Evolutionary conservation across 2,888 invertebrate genomes (phyloP).

Genomic region (Drosophila austrosaltans): DNA sequence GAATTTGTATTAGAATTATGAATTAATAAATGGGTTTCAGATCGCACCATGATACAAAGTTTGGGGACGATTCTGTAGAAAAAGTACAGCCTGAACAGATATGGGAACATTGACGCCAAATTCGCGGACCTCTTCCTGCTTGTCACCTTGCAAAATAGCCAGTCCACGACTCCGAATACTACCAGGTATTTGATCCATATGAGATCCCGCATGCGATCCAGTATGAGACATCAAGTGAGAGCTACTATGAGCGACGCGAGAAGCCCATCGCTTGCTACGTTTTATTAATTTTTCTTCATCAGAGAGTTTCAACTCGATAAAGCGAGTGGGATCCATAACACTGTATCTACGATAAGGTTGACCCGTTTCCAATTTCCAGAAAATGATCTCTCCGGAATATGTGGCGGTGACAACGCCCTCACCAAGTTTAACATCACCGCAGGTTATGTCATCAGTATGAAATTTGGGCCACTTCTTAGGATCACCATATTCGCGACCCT

Average conservation of each 20-base stretch:
- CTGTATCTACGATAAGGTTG: slow-evolving; percentile 86
- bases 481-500: slow-evolving; percentile 85
- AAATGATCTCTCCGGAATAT: slow-evolving; percentile 90
- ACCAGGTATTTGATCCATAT: neutral
- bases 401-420: slow-evolving; percentile 89
- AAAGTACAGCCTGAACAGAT: slow-evolving; percentile 88
- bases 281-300: slow-evolving; percentile 47
- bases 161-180: neutral
- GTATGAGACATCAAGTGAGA: neutral
- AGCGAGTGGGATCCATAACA: slow-evolving; percentile 82
- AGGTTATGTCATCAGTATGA: slow-evolving; percentile 90
- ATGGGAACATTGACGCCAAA: slow-evolving; percentile 82
- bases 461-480: slow-evolving; percentile 89
- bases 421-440: slow-evolving; percentile 87
- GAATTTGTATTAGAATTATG: neutral
- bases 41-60: slow-evolving; percentile 83
- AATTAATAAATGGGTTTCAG: neutral
- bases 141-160: slow-evolving; percentile 5
- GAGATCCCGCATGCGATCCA: neutral
- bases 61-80: slow-evolving; percentile 86
- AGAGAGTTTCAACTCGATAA: slow-evolving; percentile 76
- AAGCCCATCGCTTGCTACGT: slow-evolving; percentile 42
- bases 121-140: slow-evolving; percentile 42
- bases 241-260: neutral
- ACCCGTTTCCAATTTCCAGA: slow-evolving; percentile 93